Evolutionary conservation across 1,140 invertebrate genomes (phyloP), one percentile per base, ranked within the genome.

Genomic region (Drosophila rhopaloa): DNA sequence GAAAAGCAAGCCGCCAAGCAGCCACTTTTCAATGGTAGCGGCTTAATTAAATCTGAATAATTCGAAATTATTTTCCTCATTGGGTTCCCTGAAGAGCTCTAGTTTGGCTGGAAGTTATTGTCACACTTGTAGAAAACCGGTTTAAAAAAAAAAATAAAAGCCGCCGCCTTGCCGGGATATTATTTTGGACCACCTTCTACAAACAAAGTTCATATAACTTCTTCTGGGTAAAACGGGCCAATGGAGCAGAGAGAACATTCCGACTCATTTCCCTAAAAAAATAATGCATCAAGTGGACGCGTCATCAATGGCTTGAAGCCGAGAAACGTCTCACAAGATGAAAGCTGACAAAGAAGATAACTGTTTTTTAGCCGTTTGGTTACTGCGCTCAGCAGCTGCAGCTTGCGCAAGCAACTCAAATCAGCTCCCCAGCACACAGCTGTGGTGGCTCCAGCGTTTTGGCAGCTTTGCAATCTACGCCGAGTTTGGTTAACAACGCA

Each of bases 41-140:
- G 41, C n/a, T 13, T 53, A 53, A n/a, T 9, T 44, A 29, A 62
- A 46, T 13, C 57, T 24, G 24, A 60, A 38, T 48, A 48, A 32
- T 55, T 70, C 13, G 27, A 19, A 55, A 40, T 70, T 65, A 37
- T 27, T 38, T 71, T 62, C 37, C 14, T 24, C 38, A 44, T 27
- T 5, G 14, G 29, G 8, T 14, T 38, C 16, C n/a, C n/a, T 53
- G 6, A 14, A 4, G 5, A 10, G 32, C 13, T 41, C 8, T 43
- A 13, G 40, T 27, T 9, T 37, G 9, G 10, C 14, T 51, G 67
- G 51, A 71, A 66, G 51, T 67, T 19, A 56, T n/a, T n/a, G 62
- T 41, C 37, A 29, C 41, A 38, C 11, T 38, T 47, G 35, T 37
- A n/a, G 13, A 29, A 65, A 66, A 66, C 48, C 43, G 41, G 43